Evolutionary conservation across 2,797 vertebrate genomes (phyloP).

Genomic region (Halcyon badia): DNA sequence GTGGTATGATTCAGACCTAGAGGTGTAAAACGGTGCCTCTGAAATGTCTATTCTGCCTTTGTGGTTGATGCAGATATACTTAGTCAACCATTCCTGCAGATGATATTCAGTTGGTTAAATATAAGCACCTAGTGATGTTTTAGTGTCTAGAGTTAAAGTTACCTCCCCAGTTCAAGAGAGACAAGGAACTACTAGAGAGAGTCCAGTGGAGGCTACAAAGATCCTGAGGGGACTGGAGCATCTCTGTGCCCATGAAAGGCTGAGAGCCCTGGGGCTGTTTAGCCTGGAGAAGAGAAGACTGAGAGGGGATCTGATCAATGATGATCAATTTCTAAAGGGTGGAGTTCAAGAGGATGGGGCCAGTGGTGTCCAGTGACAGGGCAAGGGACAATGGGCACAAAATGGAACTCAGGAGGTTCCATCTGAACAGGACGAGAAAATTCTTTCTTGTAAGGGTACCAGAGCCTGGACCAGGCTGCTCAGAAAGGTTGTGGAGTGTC

Average conservation of each 20-base stretch:
- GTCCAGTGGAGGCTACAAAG: not conserved
- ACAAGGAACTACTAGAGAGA: not conserved
- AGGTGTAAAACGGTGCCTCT: not conserved
- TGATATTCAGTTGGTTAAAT: not conserved
- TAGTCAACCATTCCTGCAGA: not conserved
- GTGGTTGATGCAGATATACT: not conserved
- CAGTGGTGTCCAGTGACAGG: not conserved
- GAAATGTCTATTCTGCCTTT: not conserved
- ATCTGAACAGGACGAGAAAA: not conserved
- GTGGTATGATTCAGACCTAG: not conserved
- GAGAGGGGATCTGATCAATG: not conserved
- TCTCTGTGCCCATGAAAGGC: not conserved
- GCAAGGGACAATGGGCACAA: not conserved
- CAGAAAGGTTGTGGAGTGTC: not conserved
- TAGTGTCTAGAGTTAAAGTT: not conserved
- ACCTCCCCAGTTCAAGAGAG: not conserved
- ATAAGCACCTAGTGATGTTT: not conserved
- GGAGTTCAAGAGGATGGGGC: not conserved
- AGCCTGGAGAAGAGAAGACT: not conserved
- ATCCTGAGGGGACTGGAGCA: not conserved
- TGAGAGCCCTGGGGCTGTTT: not conserved
- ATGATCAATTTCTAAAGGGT: not conserved
- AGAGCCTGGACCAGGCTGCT: not conserved
- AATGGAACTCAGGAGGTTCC: not conserved
- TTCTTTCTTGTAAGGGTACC: not conserved